These are phyloP conservation scores for Pollenia labialis DNA, from an alignment of 2,888 invertebrate species.

Conservation along the genomic window DNA sequence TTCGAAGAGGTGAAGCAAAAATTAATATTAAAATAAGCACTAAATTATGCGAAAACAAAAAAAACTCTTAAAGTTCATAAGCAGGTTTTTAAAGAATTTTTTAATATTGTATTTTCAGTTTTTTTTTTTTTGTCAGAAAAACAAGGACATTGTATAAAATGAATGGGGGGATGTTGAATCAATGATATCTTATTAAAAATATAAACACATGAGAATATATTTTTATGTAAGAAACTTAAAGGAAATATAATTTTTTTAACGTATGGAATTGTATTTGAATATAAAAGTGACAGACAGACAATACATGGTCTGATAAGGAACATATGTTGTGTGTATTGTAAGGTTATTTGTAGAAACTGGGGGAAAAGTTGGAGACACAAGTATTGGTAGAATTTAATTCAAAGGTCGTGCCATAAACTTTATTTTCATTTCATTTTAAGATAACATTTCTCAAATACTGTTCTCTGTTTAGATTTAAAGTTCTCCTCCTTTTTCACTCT, in stretches of 20 bases:
- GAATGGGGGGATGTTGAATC: slow-evolving; percentile 7
- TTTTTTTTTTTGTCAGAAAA: background rate
- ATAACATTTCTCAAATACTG: too few species aligned
- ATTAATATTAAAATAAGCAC: background rate
- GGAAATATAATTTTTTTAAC: slow-evolving; percentile 3
- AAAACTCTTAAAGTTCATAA: slow-evolving; percentile 26
- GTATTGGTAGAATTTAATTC: too few species aligned
- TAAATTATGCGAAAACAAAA: background rate
- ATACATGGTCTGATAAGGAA: slow-evolving; percentile 9
- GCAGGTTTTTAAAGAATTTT: slow-evolving; percentile 21
- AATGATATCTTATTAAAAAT: slow-evolving; percentile 33
- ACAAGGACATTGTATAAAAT: background rate
- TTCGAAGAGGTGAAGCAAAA: background rate
- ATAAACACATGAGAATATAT: background rate
- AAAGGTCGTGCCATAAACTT: too few species aligned
- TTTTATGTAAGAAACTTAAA: background rate
- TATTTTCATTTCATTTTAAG: background rate
- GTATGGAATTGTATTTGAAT: background rate
- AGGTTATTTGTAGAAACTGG: slow-evolving; percentile 2
- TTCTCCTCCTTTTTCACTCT: too few species aligned
- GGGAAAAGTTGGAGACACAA: background rate
- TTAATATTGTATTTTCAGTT: background rate
- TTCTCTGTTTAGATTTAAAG: too few species aligned
- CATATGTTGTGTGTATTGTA: slow-evolving; percentile 21
- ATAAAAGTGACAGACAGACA: slow-evolving; percentile 31